phyloP scores from a whole-genome alignment of 2,797 vertebrate species.

The Poecilia picta region DNA sequence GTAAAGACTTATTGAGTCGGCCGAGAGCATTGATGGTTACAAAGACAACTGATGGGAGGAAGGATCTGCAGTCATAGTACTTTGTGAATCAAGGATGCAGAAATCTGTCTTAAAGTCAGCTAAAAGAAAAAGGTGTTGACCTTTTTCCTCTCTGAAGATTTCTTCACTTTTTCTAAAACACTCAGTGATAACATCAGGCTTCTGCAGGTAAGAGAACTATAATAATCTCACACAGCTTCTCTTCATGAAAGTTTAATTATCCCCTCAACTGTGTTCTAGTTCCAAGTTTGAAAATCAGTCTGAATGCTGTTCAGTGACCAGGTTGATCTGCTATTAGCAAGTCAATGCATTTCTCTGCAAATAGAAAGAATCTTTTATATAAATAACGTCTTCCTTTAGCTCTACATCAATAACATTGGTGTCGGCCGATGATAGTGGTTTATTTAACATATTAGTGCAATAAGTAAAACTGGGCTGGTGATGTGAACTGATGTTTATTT shows the following conservation, averaged over 20 bases:
- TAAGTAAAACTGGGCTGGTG: neutral
- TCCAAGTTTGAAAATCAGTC: neutral
- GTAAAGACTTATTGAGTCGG: neutral
- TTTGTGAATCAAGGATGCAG: neutral
- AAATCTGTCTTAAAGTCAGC: neutral
- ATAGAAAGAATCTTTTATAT: neutral
- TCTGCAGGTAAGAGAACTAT: neutral
- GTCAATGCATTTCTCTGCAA: neutral
- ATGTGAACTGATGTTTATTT: neutral
- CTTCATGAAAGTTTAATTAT: neutral
- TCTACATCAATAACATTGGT: neutral
- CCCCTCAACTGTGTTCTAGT: neutral
- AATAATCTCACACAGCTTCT: neutral
- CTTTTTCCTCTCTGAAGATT: neutral
- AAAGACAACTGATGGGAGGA: neutral
- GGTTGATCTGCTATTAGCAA: neutral
- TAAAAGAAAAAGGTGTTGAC: neutral
- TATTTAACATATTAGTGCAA: neutral
- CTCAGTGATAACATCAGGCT: neutral
- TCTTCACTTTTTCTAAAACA: constrained; percentile 1
- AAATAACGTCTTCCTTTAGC: neutral
- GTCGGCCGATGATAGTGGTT: neutral
- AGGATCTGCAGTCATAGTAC: neutral
- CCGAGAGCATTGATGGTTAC: too few relatives aligned
- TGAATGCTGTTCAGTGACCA: neutral